phyloP scores from a whole-genome alignment of 2,113 vertebrate genomes.

The Sterrhoptilus dennistouni region DNA sequence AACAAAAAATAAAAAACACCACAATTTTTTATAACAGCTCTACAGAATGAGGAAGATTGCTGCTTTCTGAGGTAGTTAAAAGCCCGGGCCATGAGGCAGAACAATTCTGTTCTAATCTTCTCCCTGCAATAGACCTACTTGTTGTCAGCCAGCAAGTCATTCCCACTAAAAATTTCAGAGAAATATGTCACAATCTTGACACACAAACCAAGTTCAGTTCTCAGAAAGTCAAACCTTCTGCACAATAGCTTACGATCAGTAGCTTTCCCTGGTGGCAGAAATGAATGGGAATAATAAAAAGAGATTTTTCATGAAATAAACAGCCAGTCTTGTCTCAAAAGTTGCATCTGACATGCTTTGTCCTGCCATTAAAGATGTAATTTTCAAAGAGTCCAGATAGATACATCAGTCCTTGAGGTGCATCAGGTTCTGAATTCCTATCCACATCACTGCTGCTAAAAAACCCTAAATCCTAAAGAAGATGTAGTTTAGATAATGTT shows the following conservation, averaged over 20 bases:
- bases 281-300: not conserved
- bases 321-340: not conserved
- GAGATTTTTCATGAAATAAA: not conserved
- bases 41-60: not conserved
- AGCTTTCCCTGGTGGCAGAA: not conserved
- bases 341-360: not conserved
- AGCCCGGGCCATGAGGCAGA: not conserved
- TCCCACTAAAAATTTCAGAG: not conserved
- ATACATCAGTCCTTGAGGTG: not conserved
- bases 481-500: not conserved
- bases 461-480: not conserved
- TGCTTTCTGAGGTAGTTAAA: conserved; percentile 4
- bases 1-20: not conserved
- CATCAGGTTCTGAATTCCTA: not conserved
- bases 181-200: not conserved
- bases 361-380: not conserved
- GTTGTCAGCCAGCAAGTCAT: not conserved
- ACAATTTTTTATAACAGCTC: not conserved
- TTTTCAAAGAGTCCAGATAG: not conserved
- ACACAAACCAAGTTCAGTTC: not conserved
- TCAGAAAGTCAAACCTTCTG: not conserved
- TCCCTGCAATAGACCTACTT: not conserved
- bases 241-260: not conserved
- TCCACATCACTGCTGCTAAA: not conserved
- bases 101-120: not conserved